Evolutionary conservation across 2,113 vertebrate species (phyloP), one percentile per base, ranked within the genome.

Genomic region (Callopanchax toddi): DNA sequence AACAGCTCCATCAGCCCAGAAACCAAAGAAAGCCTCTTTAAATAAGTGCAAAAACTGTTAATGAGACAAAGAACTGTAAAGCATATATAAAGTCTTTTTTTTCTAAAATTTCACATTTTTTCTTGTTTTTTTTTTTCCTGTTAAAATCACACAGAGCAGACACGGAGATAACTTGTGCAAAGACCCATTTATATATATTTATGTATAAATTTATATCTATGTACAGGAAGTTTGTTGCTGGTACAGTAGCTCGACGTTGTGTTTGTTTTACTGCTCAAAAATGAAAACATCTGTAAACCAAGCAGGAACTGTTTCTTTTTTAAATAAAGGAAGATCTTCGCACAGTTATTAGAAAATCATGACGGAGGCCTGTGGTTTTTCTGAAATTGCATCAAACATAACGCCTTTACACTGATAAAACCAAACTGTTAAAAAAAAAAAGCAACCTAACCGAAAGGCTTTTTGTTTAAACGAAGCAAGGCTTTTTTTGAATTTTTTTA

Each of bases 31-130:
- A 78, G 77, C 83, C 80, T 92, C 74, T 90, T 93, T 91, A 93
- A 93, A 93, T 93, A 93, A 93, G 92, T 93, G 92, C 92, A 92
- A 93, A 44, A n/a, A 92, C 89, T 91, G 91, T 93, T 92, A 91
- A 91, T 90, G 87, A 91, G 84, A 92, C 89, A 90, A 85, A 88
- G 74, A 89, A 91, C 61, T 86, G 89, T 90, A 92, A 93, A 91
- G 89, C 90, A 89, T 91, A 89, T 89, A 90, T 83, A 86, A 90
- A 89, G 79, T 75, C 40, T 78, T 89, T 86, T 80, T 67, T 77
- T 78, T 67, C 72, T 74, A 9, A 78, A 60, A 48, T 67, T 72
- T 86, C 67, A 82, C 79, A 60, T 81, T 76, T 84, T 79, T 17
- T 58, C 81, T 85, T 84, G 84, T 86, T 82, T 86, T 84, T 85